Base-by-base conservation (phyloP, 2,888 invertebrate species). In the Automeris io region DNA sequence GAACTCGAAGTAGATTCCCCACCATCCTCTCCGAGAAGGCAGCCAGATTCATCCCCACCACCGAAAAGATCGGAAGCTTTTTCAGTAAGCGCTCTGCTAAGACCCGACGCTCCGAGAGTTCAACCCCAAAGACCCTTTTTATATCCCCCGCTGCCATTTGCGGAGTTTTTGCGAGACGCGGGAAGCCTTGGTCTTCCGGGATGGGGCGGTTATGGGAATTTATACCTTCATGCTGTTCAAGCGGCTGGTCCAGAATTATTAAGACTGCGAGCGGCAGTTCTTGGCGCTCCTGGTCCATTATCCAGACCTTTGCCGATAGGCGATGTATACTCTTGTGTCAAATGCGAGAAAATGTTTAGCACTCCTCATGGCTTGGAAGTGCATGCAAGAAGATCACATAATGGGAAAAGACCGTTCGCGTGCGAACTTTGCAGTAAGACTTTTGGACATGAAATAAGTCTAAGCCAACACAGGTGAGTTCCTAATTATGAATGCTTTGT, bases 271-370 rank as follows among this genome's bases (percentile, higher is more conserved):
- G 88, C 71, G 57, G 89, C 73, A 53, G 89, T 83, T 35, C 71
- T 70, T 38, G 83, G 77, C 31, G 70, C 88, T 44, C 89, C 87
- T 67, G 80, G 82, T 72, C 88, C 81, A 66, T 60, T 80, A 74
- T 88, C 90, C 68, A 89, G 90, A 63, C 69, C 83, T 0, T 70
- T 90, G 57, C 91, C 91, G 1, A 82, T 93, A 21, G 92, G 92
- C 3, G 95, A 96, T 73, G 95, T 96, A 48, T 98, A 95, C 80
- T 95, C 96, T 43, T 98, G 98, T 88, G 93, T 96, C 63, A 97
- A 98, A 79, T 99, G 98, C 86, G 95, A 96, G 81, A 99, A 99
- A 85, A 96, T 97, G 93, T 99, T 98, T 85, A 96, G 96, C 54
- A 98, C 98, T 1, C 95, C 98, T 2, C 98, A 98, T 73, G 98